Percentiles rank a stretch among this genome's conserved stretches.
Conservation (phyloP, 2,797 vertebrate species). For the Lepilemur septentrionalis region DNA sequence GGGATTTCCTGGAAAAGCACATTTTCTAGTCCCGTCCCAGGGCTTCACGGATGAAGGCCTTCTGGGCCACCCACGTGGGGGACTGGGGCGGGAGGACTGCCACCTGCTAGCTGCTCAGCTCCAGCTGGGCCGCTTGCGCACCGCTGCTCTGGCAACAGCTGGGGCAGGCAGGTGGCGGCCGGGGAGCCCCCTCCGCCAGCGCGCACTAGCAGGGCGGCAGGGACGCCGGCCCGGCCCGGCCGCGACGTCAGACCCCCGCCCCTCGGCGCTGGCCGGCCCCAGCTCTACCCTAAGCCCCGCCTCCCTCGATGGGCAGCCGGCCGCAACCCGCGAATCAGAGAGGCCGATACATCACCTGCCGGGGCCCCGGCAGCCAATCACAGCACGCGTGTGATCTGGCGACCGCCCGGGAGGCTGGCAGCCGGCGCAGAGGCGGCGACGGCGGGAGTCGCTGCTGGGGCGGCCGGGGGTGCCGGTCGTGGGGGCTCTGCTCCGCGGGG, state of each 20-base stretch:
- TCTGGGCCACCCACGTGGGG: neutral
- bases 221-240: neutral
- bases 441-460: constrained; percentile 73
- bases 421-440: neutral
- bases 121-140: neutral
- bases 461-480: constrained; percentile 78
- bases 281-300: neutral
- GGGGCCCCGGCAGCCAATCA: constrained; percentile 74
- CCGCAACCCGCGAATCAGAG: constrained; percentile 64
- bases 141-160: neutral
- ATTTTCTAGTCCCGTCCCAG: neutral
- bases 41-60: neutral
- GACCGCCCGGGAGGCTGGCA: constrained; percentile 46
- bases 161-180: neutral
- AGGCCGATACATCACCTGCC: constrained; percentile 70
- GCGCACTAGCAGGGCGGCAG: neutral
- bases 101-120: rapidly evolving
- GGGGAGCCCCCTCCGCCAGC: neutral
- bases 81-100: no score
- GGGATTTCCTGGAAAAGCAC: neutral
- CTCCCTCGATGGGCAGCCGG: neutral
- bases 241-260: neutral
- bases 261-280: rapidly evolving
- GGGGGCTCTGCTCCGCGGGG: constrained; percentile 44
- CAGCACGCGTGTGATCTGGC: constrained; percentile 71